Percentiles rank a stretch among this genome's conserved stretches.
These are phyloP conservation scores for Tringa solitaria DNA, from an alignment of 2,113 vertebrate species.

Conservation along the genomic window DNA sequence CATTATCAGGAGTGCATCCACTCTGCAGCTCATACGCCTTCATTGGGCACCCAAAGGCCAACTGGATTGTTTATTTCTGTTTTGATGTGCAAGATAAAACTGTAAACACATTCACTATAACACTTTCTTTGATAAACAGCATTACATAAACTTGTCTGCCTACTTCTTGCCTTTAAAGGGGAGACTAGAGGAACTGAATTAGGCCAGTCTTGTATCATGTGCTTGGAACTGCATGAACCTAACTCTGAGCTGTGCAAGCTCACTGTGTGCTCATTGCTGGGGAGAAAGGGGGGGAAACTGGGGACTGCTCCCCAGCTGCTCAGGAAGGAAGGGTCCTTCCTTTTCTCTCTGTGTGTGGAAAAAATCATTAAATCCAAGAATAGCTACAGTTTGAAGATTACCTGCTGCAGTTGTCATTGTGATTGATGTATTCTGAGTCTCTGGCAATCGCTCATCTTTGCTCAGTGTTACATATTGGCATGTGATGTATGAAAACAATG, in stretches of 20 bases:
- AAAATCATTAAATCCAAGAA: neutral
- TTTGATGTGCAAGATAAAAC: constrained; percentile 1
- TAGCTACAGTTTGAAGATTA: neutral
- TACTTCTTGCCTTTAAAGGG: neutral
- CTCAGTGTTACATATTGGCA: neutral
- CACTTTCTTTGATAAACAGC: neutral
- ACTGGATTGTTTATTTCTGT: neutral
- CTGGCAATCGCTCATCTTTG: neutral
- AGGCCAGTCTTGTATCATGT: neutral
- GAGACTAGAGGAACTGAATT: neutral
- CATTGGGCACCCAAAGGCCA: neutral
- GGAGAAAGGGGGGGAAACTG: neutral
- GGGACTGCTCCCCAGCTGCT: neutral
- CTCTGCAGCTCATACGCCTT: neutral
- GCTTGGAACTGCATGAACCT: neutral
- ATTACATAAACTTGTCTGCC: neutral
- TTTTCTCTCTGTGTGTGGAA: neutral
- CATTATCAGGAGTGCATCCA: neutral
- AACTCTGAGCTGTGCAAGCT: neutral
- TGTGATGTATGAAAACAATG: neutral
- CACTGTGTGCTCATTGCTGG: neutral
- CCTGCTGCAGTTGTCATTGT: neutral
- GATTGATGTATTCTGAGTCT: neutral
- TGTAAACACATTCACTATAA: neutral
- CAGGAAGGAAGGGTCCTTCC: neutral